Conservation (phyloP, 2,888 invertebrate genomes). For the Mycalesis mineus region DNA sequence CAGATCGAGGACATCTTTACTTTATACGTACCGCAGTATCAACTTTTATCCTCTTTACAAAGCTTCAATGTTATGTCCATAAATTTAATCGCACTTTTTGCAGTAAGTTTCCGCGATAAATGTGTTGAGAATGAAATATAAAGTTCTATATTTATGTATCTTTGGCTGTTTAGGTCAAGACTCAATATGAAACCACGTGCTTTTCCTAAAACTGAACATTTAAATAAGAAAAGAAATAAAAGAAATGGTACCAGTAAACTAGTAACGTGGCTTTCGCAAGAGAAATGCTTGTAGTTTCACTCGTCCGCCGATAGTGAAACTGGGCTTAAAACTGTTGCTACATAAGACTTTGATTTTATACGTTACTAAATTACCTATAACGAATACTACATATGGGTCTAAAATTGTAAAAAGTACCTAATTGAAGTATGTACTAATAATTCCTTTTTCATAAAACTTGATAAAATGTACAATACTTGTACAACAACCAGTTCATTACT, state of each 20-base stretch:
- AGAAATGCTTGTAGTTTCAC: slow-evolving; percentile 68
- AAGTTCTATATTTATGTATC: background rate
- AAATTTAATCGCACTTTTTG: background rate
- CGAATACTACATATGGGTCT: too few relatives aligned
- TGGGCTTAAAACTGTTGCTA: slow-evolving; percentile 30
- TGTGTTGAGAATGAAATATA: background rate
- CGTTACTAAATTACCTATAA: too few relatives aligned
- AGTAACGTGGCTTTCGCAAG: slow-evolving; percentile 63
- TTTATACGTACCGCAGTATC: slow-evolving; percentile 42
- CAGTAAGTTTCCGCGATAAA: background rate
- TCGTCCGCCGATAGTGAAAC: slow-evolving; percentile 54
- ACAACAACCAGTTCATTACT: too few relatives aligned
- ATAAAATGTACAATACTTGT: too few relatives aligned
- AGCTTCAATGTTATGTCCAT: background rate
- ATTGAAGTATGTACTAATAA: too few relatives aligned
- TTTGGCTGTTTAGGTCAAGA: background rate
- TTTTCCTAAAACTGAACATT: background rate
- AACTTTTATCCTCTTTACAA: slow-evolving; percentile 23
- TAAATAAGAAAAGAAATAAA: slow-evolving; percentile 14
- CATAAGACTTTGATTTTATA: too few relatives aligned
- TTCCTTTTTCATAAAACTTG: too few relatives aligned
- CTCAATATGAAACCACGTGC: too few relatives aligned
- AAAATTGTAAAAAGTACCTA: too few relatives aligned
- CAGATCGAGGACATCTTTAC: slow-evolving; percentile 46
- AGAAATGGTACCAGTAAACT: slow-evolving; percentile 39